phyloP scores from a whole-genome alignment of 1,140 invertebrate species.

The Harpegnathos saltator region DNA sequence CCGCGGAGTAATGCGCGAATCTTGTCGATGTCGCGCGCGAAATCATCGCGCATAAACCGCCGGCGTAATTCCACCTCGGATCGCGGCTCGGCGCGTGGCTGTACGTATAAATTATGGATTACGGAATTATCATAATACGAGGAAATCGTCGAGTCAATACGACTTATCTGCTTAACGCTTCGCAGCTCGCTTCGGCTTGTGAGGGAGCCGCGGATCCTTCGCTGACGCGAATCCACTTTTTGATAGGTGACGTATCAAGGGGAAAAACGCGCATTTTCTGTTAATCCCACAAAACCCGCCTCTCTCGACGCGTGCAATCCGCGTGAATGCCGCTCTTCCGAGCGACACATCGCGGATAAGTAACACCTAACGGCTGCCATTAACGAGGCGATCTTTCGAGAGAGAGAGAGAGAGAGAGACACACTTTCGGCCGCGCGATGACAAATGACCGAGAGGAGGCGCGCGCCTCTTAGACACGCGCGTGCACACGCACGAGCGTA shows the following conservation, averaged over 20 bases:
- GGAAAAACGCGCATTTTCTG: too few species aligned
- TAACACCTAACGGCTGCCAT: not conserved
- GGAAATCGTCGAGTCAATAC: constrained; percentile 7
- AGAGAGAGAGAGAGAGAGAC: too few species aligned
- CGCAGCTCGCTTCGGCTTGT: not conserved
- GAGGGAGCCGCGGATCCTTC: too few species aligned
- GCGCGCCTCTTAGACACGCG: too few species aligned
- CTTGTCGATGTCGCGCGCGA: not conserved
- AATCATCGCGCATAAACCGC: not conserved
- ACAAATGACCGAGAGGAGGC: constrained; percentile 2
- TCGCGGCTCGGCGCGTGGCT: not conserved
- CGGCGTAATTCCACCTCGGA: not conserved
- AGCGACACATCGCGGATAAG: too few species aligned
- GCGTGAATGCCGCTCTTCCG: too few species aligned
- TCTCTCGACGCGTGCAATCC: too few species aligned
- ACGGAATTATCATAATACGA: constrained; percentile 37
- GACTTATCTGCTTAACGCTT: constrained; percentile 25
- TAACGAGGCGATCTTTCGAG: not conserved
- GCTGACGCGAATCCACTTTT: constrained; percentile 7
- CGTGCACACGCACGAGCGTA: too few species aligned
- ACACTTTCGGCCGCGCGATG: not conserved
- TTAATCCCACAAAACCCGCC: too few species aligned
- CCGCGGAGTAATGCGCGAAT: too few species aligned
- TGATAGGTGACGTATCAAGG: not conserved
- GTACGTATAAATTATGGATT: constrained; percentile 43